phyloP scores from a whole-genome alignment of 37 sponge, comb jelly and placozoan genomes.

The Amphimedon queenslandica region DNA sequence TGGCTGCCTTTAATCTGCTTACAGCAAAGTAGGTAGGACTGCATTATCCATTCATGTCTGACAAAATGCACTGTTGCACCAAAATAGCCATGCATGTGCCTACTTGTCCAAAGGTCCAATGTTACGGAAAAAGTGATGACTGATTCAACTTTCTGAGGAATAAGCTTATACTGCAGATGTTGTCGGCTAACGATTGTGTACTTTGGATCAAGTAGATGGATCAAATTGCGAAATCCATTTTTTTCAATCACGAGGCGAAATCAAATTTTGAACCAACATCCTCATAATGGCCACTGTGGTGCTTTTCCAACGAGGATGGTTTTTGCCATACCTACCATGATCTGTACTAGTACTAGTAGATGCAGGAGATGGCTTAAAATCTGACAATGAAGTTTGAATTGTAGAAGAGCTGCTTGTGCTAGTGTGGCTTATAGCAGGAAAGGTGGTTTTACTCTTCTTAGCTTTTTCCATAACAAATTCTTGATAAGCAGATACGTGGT shows the following conservation, averaged over 20 bases:
- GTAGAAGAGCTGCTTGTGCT: background rate
- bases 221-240: conserved; percentile 3
- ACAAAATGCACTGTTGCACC: conserved; percentile 3
- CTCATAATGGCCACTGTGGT: background rate
- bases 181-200: conserved; percentile 13
- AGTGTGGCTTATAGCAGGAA: background rate
- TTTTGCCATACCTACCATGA: background rate
- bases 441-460: too few relatives aligned
- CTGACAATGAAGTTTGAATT: background rate
- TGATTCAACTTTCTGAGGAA: conserved; percentile 1
- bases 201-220: too few relatives aligned
- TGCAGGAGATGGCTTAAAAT: too few relatives aligned
- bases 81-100: conserved; percentile 6
- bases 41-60: background rate
- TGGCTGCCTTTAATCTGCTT: conserved; percentile 11
- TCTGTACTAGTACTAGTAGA: too few relatives aligned
- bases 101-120: conserved; percentile 8
- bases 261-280: background rate
- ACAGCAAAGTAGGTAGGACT: conserved; percentile 9
- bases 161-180: conserved; percentile 1
- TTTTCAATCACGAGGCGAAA: conserved; percentile 2
- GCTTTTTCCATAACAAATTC: background rate
- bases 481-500: background rate
- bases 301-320: background rate
- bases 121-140: background rate